Conservation (phyloP, 2,113 vertebrate species). For the Oxyura jamaicensis region DNA sequence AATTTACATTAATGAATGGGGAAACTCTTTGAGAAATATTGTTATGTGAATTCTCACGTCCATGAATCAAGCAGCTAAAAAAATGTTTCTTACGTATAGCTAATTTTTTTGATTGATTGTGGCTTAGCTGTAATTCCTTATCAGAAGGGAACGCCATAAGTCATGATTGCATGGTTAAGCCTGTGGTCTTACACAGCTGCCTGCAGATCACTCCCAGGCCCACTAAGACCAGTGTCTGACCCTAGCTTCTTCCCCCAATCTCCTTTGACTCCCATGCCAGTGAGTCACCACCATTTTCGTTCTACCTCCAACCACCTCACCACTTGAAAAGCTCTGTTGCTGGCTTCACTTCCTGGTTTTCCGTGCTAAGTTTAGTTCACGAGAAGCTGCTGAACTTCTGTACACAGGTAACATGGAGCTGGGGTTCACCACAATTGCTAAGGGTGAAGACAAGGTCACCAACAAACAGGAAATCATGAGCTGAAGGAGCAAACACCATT, state of each 20-base stretch:
- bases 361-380: neutral
- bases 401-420: neutral
- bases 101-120: neutral
- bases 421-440: neutral
- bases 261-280: rapidly evolving
- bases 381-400: neutral
- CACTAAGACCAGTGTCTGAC: neutral
- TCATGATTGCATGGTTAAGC: neutral
- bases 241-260: neutral
- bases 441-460: neutral
- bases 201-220: neutral
- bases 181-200: neutral
- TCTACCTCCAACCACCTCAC: neutral
- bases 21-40: neutral
- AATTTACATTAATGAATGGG: neutral
- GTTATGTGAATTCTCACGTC: neutral
- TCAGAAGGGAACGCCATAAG: neutral
- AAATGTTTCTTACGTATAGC: neutral
- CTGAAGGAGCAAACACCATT: neutral
- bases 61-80: neutral
- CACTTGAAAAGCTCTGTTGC: neutral
- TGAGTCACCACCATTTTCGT: neutral
- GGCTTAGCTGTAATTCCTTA: neutral
- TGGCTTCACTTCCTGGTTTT: slow-evolving; percentile 13
- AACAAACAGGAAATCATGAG: neutral